Evolutionary conservation across 2,797 vertebrate genomes (phyloP).

Genomic region (Neosilurus mollespiculum): DNA sequence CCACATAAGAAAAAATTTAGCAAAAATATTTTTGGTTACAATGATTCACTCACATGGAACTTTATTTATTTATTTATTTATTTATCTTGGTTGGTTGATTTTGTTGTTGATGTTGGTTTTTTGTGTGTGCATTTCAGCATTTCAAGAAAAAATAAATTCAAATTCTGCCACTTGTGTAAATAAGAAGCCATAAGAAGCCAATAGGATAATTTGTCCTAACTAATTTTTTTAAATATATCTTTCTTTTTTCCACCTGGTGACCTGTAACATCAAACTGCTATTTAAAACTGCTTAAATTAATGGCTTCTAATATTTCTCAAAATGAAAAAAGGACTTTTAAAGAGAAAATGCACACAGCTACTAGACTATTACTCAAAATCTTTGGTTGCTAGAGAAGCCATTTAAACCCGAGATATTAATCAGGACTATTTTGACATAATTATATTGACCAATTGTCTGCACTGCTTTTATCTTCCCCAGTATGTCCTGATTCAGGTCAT

Average conservation of each 20-base stretch:
- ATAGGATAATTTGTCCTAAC: not conserved
- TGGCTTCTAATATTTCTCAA: not conserved
- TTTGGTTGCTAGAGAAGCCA: not conserved
- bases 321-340: not conserved
- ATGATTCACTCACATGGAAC: not conserved
- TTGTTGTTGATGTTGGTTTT: no score
- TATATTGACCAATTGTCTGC: not conserved
- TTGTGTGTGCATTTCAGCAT: no score
- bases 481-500: not conserved
- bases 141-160: no score
- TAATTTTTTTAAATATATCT: not conserved
- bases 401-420: not conserved
- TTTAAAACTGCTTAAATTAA: not conserved
- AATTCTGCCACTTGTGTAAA: no score
- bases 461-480: not conserved
- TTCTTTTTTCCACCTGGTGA: no score
- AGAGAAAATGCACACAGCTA: not conserved
- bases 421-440: not conserved
- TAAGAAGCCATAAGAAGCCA: no score
- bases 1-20: not conserved
- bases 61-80: no score
- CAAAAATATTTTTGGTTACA: not conserved
- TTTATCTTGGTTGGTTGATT: no score
- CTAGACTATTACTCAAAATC: not conserved
- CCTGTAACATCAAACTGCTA: not conserved